Evolutionary conservation across 2,113 vertebrate species (phyloP), one percentile per base, ranked within the genome.

Genomic region (Antigone vipio): DNA sequence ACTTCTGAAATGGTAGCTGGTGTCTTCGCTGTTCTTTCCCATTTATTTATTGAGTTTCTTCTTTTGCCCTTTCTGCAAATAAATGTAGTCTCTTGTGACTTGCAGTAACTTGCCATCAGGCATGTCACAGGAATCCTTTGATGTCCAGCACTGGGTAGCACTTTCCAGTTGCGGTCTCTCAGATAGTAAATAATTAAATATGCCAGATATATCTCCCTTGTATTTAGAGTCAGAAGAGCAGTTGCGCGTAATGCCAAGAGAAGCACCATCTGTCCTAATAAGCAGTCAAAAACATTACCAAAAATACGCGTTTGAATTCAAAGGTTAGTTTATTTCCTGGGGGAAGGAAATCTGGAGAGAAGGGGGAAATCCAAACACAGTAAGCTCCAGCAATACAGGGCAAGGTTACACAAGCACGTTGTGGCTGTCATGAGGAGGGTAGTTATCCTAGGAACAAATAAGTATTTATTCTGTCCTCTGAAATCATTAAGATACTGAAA

Each of bases 231-330:
- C 60, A 66, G 50, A 88, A 64, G 35, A 71, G 75, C 55, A 63
- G 38, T 69, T 68, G 52, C 52, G 30, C 2, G 0, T 64, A 67
- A 29, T 47, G 58, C 63, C 67, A 52, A 21, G 73, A 88, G 76
- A 68, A 84, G 58, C 40, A 78, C 87, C 47, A 30, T 77, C 64
- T 90, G 75, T 76, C 81, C 71, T 73, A n/a, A 8, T 17, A 40
- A 79, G 40, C 62, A 69, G 40, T 49, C 47, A 58, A 56, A 84
- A 85, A 18, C 59, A 27, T 42, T 55, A 38, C 69, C 1, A 6
- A 68, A 91, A 94, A 69, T 82, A 45, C 76, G 77, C 69, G 45
- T 24, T 97, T 90, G 84, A 71, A 83, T 87, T 89, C 81, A 66
- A 74, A 88, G 81, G 66, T 93, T 49, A 9, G 30, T 75, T 85